Evolutionary conservation across 2,797 vertebrate genomes (phyloP), one percentile per base, ranked within the genome.

Genomic region (Pangasius larnaudii): DNA sequence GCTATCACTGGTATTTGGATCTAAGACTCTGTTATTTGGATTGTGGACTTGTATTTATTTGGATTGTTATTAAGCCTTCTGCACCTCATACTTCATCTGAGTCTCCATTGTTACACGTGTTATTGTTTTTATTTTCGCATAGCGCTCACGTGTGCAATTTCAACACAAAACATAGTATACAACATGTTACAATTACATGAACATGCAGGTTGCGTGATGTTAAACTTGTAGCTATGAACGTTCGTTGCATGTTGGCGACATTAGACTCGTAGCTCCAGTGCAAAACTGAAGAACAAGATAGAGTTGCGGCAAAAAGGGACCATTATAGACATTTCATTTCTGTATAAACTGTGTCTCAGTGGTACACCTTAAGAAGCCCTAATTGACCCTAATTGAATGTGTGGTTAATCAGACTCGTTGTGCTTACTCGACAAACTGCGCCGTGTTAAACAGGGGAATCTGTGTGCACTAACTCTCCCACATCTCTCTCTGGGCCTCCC

Each of bases 401-500:
- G 80, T 2, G 42, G 81, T 67, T 83, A 8, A 30, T 83, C 81
- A 30, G 79, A 27, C 56, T 14, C 1, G 56, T 42, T 30, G 56
- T 86, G 85, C 72, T 86, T 78, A 78, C 58, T 86, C 74, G 6
- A 33, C 85, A 86, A 33, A 63, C 58, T 24, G 18, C 1, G 1
- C 0, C 5, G 14, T 78, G 19, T 80, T 91, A 79, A 67, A 80
- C 39, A 18, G 75, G 56, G 63, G 81, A 30, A 22, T 85, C 51
- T 51, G 42, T 71, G 59, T 61, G 16, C 39, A 77, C 75, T 46
- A 63, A 71, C 71, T 46, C 42, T 72, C n/a, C 46, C 51, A 49
- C 39, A 65, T 89, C 84, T 90, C 84, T 90, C 53, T 27, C 53
- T 18, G 84, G 75, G 86, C 90, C 89, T 91, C 78, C 5, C 88